Evolutionary conservation across 2,797 vertebrate species (phyloP).

Genomic region (Rhodeus uyekii): DNA sequence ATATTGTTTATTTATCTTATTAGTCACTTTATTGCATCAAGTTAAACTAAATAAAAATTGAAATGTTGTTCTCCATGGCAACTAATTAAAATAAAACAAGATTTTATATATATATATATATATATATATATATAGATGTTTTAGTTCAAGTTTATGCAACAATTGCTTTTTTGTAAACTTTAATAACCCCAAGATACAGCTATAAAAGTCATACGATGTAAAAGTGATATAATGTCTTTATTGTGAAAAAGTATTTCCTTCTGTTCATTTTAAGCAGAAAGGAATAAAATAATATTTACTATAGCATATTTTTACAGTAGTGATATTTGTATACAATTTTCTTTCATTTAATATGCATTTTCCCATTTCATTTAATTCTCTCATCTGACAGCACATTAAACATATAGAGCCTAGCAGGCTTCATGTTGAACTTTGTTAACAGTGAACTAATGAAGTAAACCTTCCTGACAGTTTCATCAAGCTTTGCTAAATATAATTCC

Average conservation of each 20-base stretch:
- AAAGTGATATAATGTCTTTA: background rate
- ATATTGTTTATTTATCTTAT: too few species aligned
- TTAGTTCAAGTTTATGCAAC: too few species aligned
- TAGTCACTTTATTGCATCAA: too few species aligned
- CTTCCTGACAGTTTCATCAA: background rate
- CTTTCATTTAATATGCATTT: background rate
- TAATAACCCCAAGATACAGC: background rate
- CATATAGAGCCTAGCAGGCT: background rate
- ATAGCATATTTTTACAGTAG: background rate
- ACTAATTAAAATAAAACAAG: background rate
- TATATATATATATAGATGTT: too few species aligned
- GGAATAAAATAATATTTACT: background rate
- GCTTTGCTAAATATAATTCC: background rate
- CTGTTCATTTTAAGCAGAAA: background rate
- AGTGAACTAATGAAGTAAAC: background rate
- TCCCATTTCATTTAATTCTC: accelerated
- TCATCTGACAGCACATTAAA: background rate
- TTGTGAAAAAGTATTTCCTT: background rate
- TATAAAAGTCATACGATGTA: accelerated
- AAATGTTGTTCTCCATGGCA: background rate
- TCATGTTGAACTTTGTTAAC: conserved; percentile 5
- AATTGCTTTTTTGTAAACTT: too few species aligned
- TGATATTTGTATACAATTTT: background rate
- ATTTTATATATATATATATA: background rate
- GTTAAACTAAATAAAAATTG: too few species aligned